Evolutionary conservation across 2,797 vertebrate genomes (phyloP).

Genomic region (Poeciliopsis gracilis): DNA sequence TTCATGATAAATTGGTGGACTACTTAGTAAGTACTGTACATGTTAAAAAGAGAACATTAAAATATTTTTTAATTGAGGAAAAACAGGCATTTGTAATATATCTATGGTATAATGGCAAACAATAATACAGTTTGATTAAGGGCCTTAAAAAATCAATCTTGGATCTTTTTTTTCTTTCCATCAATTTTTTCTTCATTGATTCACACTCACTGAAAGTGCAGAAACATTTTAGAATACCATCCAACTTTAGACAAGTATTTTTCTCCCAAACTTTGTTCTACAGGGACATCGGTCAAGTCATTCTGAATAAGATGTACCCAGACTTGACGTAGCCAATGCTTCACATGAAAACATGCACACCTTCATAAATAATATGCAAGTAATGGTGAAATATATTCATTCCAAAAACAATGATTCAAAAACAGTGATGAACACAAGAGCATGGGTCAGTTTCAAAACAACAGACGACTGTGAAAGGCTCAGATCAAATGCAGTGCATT

Average conservation of each 20-base stretch:
- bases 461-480: constrained; percentile 92
- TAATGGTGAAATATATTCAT: constrained; percentile 84
- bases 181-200: constrained; percentile 59
- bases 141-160: constrained; percentile 38
- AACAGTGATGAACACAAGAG: constrained; percentile 72
- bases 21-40: constrained; percentile 91
- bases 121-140: constrained; percentile 42
- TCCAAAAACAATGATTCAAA: constrained; percentile 49
- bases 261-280: constrained; percentile 39
- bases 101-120: constrained; percentile 57
- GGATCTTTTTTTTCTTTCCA: constrained; percentile 37
- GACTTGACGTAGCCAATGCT: constrained; percentile 87
- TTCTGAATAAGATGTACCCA: constrained; percentile 68
- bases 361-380: constrained; percentile 94
- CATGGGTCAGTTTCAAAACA: constrained; percentile 90
- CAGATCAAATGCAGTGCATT: constrained; percentile 97
- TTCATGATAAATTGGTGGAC: constrained; percentile 89
- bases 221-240: constrained; percentile 56
- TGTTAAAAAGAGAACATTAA: constrained; percentile 92
- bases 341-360: constrained; percentile 94
- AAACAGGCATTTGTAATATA: constrained; percentile 65
- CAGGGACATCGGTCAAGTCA: constrained; percentile 51
- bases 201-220: constrained; percentile 83
- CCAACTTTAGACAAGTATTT: constrained; percentile 62
- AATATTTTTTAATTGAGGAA: constrained; percentile 85